Percentiles rank a stretch among this genome's conserved stretches.
phyloP scores from a whole-genome alignment of 1,140 invertebrate genomes.

The Zaprionus nigranus region DNA sequence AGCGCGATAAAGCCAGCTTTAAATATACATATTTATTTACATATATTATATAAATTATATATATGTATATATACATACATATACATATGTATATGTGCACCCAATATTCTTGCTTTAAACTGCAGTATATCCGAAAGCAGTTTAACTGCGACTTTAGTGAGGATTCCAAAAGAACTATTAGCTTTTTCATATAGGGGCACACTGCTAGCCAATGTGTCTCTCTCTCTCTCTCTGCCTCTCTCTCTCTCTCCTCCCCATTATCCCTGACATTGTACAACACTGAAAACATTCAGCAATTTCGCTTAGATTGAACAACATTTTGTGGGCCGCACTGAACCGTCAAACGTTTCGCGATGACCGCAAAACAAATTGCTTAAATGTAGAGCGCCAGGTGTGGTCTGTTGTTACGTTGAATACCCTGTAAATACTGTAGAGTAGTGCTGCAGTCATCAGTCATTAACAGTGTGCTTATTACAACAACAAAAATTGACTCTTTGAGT shows the following conservation, averaged over 20 bases:
- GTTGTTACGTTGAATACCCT: conserved; percentile 3
- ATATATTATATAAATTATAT: background rate
- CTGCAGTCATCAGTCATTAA: background rate
- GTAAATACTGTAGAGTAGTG: background rate
- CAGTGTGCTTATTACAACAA: too few relatives aligned
- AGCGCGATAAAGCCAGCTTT: conserved; percentile 43
- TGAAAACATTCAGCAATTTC: conserved; percentile 12
- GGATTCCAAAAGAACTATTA: background rate
- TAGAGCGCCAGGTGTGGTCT: background rate
- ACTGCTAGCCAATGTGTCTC: background rate
- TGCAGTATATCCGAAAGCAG: too few relatives aligned
- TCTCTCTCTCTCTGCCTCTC: background rate
- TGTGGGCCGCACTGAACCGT: conserved; percentile 18
- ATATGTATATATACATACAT: background rate
- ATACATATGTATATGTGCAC: too few relatives aligned
- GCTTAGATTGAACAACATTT: conserved; percentile 21
- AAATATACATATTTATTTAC: background rate
- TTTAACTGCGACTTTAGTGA: too few relatives aligned
- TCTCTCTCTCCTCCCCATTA: background rate
- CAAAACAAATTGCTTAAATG: conserved; percentile 38
- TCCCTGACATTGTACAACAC: conserved; percentile 6
- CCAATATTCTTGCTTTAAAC: too few relatives aligned
- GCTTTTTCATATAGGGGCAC: background rate
- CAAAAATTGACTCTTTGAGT: too few relatives aligned
- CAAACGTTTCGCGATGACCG: conserved; percentile 18